Evolutionary conservation across 2,888 invertebrate species (phyloP), one percentile per base, ranked within the genome.

Genomic region (Strigamia maritima): DNA sequence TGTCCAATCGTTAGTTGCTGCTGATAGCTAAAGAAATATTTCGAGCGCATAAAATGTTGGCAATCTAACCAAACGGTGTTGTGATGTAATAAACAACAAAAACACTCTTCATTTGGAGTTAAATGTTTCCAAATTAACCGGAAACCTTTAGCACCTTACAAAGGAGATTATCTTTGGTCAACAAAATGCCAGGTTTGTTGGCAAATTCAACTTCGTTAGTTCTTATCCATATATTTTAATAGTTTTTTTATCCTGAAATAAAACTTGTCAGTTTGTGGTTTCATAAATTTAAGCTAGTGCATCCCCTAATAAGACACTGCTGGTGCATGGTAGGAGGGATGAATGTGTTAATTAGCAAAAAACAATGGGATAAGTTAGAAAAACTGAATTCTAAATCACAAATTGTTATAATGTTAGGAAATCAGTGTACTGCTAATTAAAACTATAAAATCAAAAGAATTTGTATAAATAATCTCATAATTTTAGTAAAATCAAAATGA

Each of bases 41-140:
- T 65, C 22, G 60, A 65, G 22, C 60, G 60, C 60, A 65, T 12
- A 24, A 65, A 65, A 65, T 65, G 60, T 65, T 65, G 60, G 60
- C 60, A 65, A 22, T 7, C 12, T 65, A 22, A 7, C 22, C 60
- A n/a, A 12, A 22, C n/a, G n/a, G 22, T 10, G 24, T 35, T n/a
- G n/a, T 54, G 60, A 65, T 65, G 60, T 12, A 65, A 65, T 19
- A 35, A 35, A 35, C 60, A 65, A 65, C 60, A 65, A 65, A 7
- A 65, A 65, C 22, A 22, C 60, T 19, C 60, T 65, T 44, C 44
- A 2, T 44, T 65, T 65, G 24, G 60, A 65, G 44, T 19, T 65
- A 65, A 65, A 65, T 65, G 60, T 24, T 65, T 24, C 60, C 60
- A 65, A 65, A 65, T 65, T 1, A 65, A 65, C 54, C 54, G 19